Percentiles rank a stretch among this genome's conserved stretches.
Conservation (phyloP, 2,888 invertebrate species). For the Pollenia griseotomentosa region DNA sequence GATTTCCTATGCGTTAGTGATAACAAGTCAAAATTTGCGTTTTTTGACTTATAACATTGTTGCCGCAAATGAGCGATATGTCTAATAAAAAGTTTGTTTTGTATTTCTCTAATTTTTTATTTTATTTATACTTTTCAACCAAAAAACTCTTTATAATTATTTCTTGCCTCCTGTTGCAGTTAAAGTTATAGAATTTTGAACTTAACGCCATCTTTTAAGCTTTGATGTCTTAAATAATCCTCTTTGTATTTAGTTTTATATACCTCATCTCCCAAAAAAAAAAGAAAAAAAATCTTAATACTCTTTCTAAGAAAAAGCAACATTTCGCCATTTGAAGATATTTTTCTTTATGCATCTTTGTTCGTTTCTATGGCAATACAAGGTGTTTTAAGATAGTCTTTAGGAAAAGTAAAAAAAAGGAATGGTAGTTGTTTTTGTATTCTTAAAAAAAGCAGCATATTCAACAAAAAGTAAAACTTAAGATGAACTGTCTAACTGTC, state of each 20-base stretch:
- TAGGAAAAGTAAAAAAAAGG: not conserved
- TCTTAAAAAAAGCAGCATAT: not conserved
- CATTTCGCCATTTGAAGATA: not conserved
- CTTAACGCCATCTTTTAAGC: not conserved
- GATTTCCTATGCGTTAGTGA: too few species aligned
- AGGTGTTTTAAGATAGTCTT: slow-evolving; percentile 42
- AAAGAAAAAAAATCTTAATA: slow-evolving; percentile 25
- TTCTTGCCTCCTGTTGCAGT: not conserved
- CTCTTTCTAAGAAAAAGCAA: not conserved
- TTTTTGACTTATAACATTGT: too few species aligned
- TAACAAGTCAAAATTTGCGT: too few species aligned
- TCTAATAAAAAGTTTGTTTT: too few species aligned
- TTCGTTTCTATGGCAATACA: slow-evolving; percentile 22
- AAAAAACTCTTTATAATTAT: not conserved
- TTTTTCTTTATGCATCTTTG: not conserved
- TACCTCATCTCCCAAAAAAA: not conserved
- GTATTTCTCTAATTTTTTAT: not conserved
- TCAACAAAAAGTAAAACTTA: slow-evolving; percentile 27
- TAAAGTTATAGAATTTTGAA: not conserved
- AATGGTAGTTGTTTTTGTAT: slow-evolving; percentile 3
- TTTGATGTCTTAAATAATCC: slow-evolving; percentile 2
- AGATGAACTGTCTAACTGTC: slow-evolving; percentile 65
- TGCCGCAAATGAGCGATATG: too few species aligned
- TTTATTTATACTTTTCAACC: not conserved
- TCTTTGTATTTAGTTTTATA: not conserved